phyloP scores from a whole-genome alignment of 92 coral and sea anemone genomes.

The Heteractis magnifica region DNA sequence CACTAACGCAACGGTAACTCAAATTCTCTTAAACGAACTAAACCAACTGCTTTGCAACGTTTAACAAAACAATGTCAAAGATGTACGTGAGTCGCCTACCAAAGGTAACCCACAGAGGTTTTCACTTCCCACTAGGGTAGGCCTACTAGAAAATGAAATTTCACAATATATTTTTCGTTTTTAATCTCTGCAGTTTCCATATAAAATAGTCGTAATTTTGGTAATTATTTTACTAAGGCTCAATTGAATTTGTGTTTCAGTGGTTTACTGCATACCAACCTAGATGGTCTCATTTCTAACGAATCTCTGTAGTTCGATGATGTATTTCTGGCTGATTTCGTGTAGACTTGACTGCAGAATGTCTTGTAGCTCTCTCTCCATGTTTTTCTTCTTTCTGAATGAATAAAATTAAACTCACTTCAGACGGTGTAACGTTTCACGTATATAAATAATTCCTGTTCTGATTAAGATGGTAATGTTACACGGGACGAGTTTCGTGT shows the following conservation, averaged over 20 bases:
- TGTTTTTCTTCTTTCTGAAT: conserved; percentile 15
- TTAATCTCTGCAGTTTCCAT: no score
- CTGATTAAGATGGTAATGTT: no score
- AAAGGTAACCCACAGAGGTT: no score
- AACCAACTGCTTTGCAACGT: not conserved
- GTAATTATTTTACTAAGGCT: not conserved
- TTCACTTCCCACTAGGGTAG: no score
- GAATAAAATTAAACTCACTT: not conserved
- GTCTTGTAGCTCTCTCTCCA: conserved; percentile 19
- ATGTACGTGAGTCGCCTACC: no score
- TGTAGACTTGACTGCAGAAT: conserved; percentile 18
- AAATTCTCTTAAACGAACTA: not conserved
- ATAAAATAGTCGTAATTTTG: not conserved
- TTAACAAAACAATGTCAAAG: no score
- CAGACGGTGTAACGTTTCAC: not conserved
- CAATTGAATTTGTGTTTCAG: no score
- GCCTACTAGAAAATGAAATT: no score
- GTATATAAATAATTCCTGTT: no score
- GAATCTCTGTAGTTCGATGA: conserved; percentile 26
- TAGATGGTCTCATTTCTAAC: conserved; percentile 28
- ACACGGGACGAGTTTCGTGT: no score
- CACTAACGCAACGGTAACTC: not conserved
- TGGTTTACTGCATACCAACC: not conserved
- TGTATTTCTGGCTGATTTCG: conserved; percentile 28
- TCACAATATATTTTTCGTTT: no score